Percentiles rank a stretch among this genome's conserved stretches.
Conservation (phyloP, 2,797 vertebrate genomes). For the Perodicticus potto region DNA sequence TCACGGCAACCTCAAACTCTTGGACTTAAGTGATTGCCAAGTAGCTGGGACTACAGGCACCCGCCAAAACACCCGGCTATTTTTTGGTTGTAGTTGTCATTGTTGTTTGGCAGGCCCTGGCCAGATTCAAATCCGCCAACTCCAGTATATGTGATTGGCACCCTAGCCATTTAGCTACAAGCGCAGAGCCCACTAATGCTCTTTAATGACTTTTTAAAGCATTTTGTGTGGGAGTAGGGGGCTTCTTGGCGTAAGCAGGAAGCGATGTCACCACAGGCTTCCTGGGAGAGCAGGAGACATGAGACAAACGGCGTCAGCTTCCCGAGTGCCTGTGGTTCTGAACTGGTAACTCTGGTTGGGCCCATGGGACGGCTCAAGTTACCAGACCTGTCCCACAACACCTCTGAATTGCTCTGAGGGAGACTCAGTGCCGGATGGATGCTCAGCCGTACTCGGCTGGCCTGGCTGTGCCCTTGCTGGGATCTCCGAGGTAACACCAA, state of each 20-base stretch:
- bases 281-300: background rate
- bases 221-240: background rate
- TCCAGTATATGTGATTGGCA: no score
- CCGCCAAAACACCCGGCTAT: no score
- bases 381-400: accelerated
- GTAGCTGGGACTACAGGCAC: no score
- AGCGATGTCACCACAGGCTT: background rate
- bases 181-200: no score
- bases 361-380: background rate
- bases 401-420: background rate
- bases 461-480: no score
- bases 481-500: background rate
- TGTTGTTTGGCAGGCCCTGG: no score
- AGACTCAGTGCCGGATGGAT: background rate
- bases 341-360: background rate
- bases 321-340: background rate
- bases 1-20: no score
- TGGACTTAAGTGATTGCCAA: no score
- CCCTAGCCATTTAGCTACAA: no score
- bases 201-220: slow-evolving; percentile 15
- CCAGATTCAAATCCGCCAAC: no score
- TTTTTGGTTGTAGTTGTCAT: no score
- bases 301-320: background rate
- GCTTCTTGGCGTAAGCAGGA: background rate
- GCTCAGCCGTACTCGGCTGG: background rate